Evolutionary conservation across 2,797 vertebrate genomes (phyloP).

Genomic region (Limnodromus scolopaceus): DNA sequence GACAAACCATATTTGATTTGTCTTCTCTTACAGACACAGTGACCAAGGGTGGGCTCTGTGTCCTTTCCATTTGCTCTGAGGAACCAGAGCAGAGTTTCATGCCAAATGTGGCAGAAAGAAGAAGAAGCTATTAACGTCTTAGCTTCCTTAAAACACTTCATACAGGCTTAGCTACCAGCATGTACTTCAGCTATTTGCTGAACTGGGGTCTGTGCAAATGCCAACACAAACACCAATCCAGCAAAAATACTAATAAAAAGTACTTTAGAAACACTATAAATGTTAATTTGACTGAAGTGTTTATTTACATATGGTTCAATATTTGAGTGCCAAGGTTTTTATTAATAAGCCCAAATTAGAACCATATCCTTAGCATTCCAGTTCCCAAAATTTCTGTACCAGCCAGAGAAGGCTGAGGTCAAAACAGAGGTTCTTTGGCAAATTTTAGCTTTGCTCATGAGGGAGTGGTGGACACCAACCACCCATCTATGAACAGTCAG

Average conservation of each 20-base stretch:
- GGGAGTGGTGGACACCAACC: not conserved
- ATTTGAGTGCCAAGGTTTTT: not conserved
- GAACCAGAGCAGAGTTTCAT: not conserved
- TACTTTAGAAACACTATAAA: not conserved
- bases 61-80: not conserved
- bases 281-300: not conserved
- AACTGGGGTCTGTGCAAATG: not conserved
- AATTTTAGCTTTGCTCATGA: not conserved
- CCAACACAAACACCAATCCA: not conserved
- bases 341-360: constrained; percentile 1
- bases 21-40: not conserved
- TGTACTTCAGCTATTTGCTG: not conserved
- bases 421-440: not conserved
- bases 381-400: not conserved
- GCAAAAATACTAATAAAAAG: not conserved
- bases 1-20: not conserved
- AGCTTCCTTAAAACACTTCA: not conserved
- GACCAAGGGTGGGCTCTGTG: not conserved
- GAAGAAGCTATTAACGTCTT: not conserved
- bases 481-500: not conserved
- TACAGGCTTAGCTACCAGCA: not conserved
- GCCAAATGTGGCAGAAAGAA: not conserved
- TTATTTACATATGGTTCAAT: constrained; percentile 7
- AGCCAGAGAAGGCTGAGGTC: not conserved
- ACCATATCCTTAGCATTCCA: not conserved